A percentile compares a stretch with the other conserved stretches of the same genome.
Conservation (phyloP, 2,888 invertebrate species). For the Dioctria linearis region DNA sequence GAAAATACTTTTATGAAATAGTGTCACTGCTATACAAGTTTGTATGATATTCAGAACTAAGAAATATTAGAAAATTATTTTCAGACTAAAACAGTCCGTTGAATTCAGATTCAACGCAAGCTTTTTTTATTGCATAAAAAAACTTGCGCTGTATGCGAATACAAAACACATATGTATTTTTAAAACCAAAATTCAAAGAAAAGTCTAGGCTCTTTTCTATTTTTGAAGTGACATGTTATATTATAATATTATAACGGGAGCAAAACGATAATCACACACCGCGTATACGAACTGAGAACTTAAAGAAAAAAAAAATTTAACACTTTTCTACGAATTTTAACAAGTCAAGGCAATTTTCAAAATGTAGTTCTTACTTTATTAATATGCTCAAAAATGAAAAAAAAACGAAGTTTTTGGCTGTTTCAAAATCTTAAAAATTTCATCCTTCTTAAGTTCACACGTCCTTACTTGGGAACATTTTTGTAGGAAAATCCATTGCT, state of each 20-base stretch:
- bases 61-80: too few species aligned
- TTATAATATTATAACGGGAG: conserved; percentile 8
- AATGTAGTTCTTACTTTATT: background rate
- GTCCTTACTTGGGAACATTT: conserved; percentile 36
- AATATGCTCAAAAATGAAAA: background rate
- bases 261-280: conserved; percentile 44
- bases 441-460: conserved; percentile 4
- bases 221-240: conserved; percentile 40
- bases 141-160: conserved; percentile 21
- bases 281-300: conserved; percentile 47
- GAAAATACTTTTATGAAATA: conserved; percentile 36
- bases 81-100: too few species aligned
- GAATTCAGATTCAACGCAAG: too few species aligned
- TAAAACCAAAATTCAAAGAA: background rate
- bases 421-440: conserved; percentile 44
- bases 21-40: conserved; percentile 23
- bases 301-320: conserved; percentile 1
- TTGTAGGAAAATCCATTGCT: conserved; percentile 60
- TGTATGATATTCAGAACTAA: background rate
- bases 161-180: conserved; percentile 12
- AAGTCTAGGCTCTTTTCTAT: conserved; percentile 30
- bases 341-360: background rate
- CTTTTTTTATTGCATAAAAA: conserved; percentile 11
- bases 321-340: conserved; percentile 36
- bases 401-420: conserved; percentile 49